Evolutionary conservation across 2,888 invertebrate species (phyloP).

Genomic region (Cynaeus angustus): DNA sequence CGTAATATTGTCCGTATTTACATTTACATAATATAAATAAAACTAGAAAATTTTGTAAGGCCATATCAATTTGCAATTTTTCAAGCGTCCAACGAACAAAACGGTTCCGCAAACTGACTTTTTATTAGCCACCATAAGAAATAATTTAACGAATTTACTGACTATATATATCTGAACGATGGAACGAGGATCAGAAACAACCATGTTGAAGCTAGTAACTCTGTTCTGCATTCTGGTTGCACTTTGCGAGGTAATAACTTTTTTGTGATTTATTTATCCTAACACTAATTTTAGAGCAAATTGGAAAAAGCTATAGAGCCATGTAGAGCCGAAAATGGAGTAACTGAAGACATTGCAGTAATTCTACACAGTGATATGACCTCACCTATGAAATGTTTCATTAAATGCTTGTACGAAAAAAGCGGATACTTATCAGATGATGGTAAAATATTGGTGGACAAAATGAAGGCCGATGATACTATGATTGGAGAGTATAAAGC

Average conservation of each 20-base stretch:
- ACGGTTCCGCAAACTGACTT: background rate
- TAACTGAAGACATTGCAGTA: background rate
- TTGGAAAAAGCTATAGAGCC: background rate
- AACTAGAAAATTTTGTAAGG: background rate
- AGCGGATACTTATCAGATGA: background rate
- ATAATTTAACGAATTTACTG: background rate
- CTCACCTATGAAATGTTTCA: background rate
- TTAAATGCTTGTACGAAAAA: background rate
- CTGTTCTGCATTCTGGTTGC: no score
- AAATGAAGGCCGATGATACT: background rate
- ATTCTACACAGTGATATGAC: background rate
- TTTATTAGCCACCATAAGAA: background rate
- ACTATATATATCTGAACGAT: background rate
- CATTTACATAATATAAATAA: no score
- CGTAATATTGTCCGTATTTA: no score
- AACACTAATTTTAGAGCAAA: no score
- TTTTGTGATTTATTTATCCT: no score
- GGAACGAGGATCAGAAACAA: no score
- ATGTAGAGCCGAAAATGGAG: background rate
- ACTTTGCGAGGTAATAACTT: no score
- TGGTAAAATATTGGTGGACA: background rate
- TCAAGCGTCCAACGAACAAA: background rate
- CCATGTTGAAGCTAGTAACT: no score
- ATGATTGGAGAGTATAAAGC: background rate
- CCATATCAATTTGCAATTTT: background rate